Percentiles rank a stretch among this genome's conserved stretches.
phyloP scores from a whole-genome alignment of 2,113 vertebrate genomes.

The Cyanocitta stelleri region DNA sequence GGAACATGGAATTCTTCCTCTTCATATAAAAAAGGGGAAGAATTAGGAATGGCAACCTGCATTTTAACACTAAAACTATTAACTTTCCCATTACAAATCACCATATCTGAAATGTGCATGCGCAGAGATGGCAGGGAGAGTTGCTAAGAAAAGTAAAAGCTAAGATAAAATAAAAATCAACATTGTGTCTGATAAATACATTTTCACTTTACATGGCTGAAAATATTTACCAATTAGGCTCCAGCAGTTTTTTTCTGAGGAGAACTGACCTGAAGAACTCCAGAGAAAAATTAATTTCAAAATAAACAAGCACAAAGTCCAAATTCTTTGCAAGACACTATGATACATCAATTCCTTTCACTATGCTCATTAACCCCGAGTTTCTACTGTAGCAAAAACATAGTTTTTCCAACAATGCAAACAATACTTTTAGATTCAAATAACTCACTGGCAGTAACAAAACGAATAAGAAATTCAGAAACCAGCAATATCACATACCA shows the following conservation, averaged over 20 bases:
- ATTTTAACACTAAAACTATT: neutral
- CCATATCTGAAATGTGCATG: neutral
- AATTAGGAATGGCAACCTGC: neutral
- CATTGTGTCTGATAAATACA: neutral
- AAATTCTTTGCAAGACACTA: neutral
- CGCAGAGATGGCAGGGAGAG: neutral
- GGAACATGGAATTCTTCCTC: neutral
- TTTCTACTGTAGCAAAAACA: neutral
- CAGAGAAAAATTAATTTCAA: neutral
- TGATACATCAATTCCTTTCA: neutral
- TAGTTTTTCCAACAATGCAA: neutral
- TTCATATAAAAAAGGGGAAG: neutral
- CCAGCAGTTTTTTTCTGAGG: neutral
- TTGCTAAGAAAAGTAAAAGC: neutral
- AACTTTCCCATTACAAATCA: neutral
- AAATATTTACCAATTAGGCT: neutral
- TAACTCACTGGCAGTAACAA: neutral
- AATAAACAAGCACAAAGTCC: neutral
- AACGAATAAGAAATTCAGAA: neutral
- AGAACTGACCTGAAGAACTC: neutral
- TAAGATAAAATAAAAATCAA: neutral
- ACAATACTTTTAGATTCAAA: neutral
- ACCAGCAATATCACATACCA: neutral
- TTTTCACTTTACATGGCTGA: neutral
- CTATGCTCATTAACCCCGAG: neutral